Base-by-base conservation (phyloP, 2,888 invertebrate genomes). In the Loripinus fragilis region DNA sequence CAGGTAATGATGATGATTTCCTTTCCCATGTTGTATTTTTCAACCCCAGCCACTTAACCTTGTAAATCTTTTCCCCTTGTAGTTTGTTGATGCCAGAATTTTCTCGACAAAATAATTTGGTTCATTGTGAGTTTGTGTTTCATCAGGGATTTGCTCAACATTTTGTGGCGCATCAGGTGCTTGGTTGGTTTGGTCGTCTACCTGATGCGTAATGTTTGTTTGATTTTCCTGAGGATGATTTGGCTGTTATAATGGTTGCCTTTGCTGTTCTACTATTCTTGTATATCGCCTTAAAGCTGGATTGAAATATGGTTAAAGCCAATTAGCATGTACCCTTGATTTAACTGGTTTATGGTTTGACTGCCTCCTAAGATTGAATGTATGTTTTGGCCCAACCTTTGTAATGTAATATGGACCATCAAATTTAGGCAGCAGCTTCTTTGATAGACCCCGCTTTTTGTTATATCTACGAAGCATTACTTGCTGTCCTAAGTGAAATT, bases 341-440 rank as follows among this genome's bases (percentile, higher is more conserved):
- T 41, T 33, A 23, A n/a, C n/a, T n/a, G n/a, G n/a, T n/a, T n/a
- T n/a, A n/a, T n/a, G n/a, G n/a, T n/a, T n/a, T n/a, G n/a, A 35
- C 38, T 41, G 42, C 23, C 42, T 3, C 15, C 66, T 41, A 2
- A 55, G 55, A 28, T 25, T 25, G 38, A 35, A 66, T 2, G 81
- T 81, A 55, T 73, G 23, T 35, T 81, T 75, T 64, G 81, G 81
- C 0, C 78, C 76, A 33, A 52, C 25, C 0, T 78, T 52, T 15
- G 41, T 67, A 1, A 81, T 81, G 12, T 70, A 25, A 60, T 66
- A 77, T 33, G 82, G 82, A n/a, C 79, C 82, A 41, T 65, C 74
- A 66, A 65, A 82, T 48, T 75, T 79, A 10, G 45, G 71, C 17
- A 42, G 0, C 0, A 74, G 71, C 70, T 82, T 76, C 25, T 48